These are phyloP conservation scores for Ruditapes philippinarum DNA, from an alignment of 1,140 invertebrate genomes.

Conservation along the genomic window DNA sequence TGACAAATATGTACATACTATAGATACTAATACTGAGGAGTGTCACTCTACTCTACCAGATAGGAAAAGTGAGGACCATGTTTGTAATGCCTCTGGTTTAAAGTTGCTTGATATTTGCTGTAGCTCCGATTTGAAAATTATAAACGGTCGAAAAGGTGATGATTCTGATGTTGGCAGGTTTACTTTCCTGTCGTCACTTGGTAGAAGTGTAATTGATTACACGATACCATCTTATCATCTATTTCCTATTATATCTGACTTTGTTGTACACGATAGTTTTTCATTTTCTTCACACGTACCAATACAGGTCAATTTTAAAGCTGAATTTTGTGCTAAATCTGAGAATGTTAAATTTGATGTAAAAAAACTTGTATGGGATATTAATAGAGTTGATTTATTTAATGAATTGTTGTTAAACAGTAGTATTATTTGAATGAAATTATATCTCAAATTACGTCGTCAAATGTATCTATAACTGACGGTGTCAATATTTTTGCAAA, in stretches of 20 bases:
- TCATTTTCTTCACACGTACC: not conserved
- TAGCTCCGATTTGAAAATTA: slow-evolving; percentile 1
- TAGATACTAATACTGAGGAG: not conserved
- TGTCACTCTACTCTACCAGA: not conserved
- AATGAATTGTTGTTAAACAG: not conserved
- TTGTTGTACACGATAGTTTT: slow-evolving; percentile 18
- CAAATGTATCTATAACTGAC: not conserved
- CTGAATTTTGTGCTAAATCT: not conserved
- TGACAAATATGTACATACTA: slow-evolving; percentile 14
- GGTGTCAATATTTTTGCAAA: slow-evolving; percentile 9
- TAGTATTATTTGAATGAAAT: not conserved
- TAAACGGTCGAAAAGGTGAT: not conserved
- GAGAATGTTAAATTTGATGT: not conserved
- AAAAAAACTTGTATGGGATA: not conserved
- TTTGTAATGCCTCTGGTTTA: slow-evolving; percentile 1
- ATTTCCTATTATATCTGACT: slow-evolving; percentile 1
- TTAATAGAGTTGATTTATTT: not conserved
- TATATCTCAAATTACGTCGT: not conserved
- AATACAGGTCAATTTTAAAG: not conserved
- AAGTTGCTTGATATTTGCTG: not conserved
- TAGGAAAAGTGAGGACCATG: slow-evolving; percentile 1
- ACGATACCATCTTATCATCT: not conserved
- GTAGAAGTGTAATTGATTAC: slow-evolving; percentile 17
- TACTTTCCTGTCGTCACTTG: not conserved
- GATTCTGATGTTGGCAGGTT: not conserved